Evolutionary conservation across 2,113 vertebrate species (phyloP).

Genomic region (Rhabdomys dilectus): DNA sequence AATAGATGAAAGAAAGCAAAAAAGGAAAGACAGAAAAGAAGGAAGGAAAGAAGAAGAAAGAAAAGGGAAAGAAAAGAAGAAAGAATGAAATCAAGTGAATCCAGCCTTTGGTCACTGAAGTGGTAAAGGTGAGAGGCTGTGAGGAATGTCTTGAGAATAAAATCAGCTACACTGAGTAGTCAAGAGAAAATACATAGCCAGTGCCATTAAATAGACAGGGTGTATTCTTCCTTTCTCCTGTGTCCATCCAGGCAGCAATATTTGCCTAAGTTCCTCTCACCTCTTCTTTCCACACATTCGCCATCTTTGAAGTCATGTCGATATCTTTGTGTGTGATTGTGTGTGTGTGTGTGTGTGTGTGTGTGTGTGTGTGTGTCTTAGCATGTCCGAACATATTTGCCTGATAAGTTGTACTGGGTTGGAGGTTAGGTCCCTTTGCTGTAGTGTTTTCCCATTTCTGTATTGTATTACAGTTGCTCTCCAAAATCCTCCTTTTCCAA

Average conservation of each 20-base stretch:
- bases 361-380: no score
- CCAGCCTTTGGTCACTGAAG: not conserved
- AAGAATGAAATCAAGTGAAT: not conserved
- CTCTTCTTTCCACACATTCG: not conserved
- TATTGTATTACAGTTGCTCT: not conserved
- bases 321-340: no score
- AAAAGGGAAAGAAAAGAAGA: not conserved
- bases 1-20: not conserved
- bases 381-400: not conserved
- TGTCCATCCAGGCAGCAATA: accelerated
- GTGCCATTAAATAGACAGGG: accelerated
- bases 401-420: not conserved
- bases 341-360: no score
- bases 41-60: not conserved
- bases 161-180: not conserved
- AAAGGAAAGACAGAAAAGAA: not conserved
- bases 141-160: not conserved
- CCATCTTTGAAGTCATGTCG: not conserved
- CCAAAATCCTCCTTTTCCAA: not conserved
- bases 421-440: not conserved
- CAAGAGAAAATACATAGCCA: not conserved
- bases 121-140: not conserved
- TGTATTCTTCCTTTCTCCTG: not conserved
- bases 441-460: not conserved
- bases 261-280: not conserved